phyloP scores from a whole-genome alignment of 2,888 invertebrate genomes.

The Vannuccia rotundouncinata region DNA sequence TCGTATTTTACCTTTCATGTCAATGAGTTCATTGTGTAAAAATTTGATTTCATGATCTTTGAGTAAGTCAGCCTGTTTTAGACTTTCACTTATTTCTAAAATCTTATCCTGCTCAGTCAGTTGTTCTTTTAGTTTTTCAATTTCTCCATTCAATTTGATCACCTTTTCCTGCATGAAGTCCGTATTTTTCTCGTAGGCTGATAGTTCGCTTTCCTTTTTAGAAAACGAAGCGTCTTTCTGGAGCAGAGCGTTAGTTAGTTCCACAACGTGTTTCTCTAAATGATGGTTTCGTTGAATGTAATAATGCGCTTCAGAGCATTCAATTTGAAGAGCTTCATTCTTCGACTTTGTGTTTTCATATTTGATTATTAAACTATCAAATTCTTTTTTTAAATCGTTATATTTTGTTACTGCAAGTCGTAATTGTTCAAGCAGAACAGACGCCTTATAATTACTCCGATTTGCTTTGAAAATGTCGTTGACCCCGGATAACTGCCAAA shows the following conservation, averaged over 20 bases:
- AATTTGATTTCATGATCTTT: slow-evolving; percentile 32
- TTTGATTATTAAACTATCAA: neutral
- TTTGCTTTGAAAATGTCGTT: neutral
- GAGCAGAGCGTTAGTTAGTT: neutral
- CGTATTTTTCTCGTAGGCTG: neutral
- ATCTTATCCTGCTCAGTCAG: neutral
- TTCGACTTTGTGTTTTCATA: neutral
- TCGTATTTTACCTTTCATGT: slow-evolving; percentile 31
- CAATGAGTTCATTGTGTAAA: slow-evolving; percentile 31
- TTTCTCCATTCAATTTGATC: neutral
- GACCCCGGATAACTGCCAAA: neutral
- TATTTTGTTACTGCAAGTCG: neutral
- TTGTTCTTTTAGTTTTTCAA: neutral
- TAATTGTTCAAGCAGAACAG: neutral
- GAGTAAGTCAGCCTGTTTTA: neutral
- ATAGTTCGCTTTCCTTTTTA: neutral
- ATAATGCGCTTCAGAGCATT: neutral
- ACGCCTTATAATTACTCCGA: neutral
- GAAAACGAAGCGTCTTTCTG: neutral
- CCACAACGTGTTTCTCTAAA: neutral
- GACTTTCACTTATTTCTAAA: neutral
- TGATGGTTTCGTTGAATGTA: neutral
- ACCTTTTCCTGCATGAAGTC: neutral
- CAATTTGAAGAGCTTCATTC: slow-evolving; percentile 4
- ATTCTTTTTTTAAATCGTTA: neutral